Conservation (phyloP, 2,797 vertebrate species). For the Pyrocephalus nanus region DNA sequence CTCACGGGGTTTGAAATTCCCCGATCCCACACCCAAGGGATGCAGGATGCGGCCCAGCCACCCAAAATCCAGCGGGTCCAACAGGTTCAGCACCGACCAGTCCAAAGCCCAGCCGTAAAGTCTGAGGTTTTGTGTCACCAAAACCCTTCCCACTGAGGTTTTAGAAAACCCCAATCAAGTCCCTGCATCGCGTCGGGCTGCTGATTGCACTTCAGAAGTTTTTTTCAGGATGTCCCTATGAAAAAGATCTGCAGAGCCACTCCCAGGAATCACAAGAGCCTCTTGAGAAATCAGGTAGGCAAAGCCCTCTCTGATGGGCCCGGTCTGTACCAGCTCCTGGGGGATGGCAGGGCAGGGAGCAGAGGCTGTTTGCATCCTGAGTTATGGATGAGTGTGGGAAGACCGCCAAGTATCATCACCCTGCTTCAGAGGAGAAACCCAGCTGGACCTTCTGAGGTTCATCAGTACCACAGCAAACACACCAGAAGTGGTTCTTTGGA, state of each 20-base stretch:
- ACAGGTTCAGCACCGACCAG: neutral
- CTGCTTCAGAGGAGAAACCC: neutral
- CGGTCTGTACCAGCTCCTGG: neutral
- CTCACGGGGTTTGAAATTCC: neutral
- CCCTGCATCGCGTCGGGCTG: accelerated
- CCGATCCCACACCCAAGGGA: neutral
- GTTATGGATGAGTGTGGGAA: neutral
- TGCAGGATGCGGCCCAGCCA: neutral
- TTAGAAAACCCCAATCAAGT: neutral
- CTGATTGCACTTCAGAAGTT: accelerated
- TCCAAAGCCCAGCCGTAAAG: neutral
- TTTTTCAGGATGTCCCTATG: neutral
- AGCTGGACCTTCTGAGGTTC: neutral
- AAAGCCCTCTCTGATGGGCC: neutral
- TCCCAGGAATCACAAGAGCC: neutral
- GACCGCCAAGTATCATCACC: neutral
- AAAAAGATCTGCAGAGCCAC: neutral
- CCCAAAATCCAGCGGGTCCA: neutral
- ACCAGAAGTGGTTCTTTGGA: neutral
- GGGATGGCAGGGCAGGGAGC: neutral
- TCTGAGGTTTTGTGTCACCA: neutral
- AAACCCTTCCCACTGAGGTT: neutral
- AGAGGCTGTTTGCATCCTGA: neutral
- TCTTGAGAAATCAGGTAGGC: neutral
- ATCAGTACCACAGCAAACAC: neutral